A percentile compares a stretch with the other conserved stretches of the same genome.
phyloP scores from a whole-genome alignment of 2,888 invertebrate species.

The Chironomus riparius region DNA sequence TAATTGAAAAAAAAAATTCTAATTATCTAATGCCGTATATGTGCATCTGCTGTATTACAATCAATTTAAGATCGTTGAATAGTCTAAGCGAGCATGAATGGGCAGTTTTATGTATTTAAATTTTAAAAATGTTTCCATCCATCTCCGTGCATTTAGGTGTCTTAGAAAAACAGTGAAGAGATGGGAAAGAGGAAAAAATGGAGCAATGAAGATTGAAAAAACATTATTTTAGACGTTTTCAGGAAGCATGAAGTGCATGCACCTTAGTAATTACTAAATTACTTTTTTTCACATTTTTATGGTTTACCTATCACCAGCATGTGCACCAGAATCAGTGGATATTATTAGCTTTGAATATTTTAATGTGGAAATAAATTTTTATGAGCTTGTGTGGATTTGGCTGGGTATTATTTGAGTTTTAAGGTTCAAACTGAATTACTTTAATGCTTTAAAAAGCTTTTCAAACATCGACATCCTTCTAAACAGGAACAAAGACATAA shows the following conservation, averaged over 20 bases:
- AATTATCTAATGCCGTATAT: neutral
- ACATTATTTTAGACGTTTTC: neutral
- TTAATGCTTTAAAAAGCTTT: too few relatives aligned
- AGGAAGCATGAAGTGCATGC: neutral
- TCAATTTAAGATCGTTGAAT: neutral
- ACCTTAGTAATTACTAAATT: neutral
- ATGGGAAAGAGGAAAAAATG: neutral
- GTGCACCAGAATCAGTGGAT: neutral
- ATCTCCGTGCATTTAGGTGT: too few relatives aligned
- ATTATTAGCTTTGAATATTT: too few relatives aligned
- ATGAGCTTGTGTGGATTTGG: too few relatives aligned
- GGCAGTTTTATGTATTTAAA: neutral
- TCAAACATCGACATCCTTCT: too few relatives aligned
- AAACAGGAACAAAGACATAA: too few relatives aligned
- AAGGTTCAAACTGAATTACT: too few relatives aligned
- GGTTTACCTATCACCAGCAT: neutral
- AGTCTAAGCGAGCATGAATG: neutral
- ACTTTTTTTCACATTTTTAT: neutral
- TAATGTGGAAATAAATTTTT: too few relatives aligned
- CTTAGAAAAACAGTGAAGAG: too few relatives aligned
- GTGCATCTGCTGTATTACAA: neutral
- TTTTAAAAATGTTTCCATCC: neutral
- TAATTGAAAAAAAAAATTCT: neutral
- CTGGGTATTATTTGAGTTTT: too few relatives aligned
- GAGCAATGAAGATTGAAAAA: neutral